Evolutionary conservation across 2,888 invertebrate genomes (phyloP), one percentile per base, ranked within the genome.

Genomic region (Petrolisthes manimaculis): DNA sequence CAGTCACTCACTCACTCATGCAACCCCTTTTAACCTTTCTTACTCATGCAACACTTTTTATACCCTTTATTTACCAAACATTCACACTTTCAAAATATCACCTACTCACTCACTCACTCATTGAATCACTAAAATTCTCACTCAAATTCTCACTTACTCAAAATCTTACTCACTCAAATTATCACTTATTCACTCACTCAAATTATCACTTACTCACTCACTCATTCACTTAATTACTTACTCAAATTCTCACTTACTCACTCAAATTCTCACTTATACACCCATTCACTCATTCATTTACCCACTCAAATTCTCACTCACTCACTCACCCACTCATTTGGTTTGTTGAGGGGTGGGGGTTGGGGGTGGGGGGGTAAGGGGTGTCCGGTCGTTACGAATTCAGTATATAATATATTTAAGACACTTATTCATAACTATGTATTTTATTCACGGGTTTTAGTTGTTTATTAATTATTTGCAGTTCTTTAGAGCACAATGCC

Each of bases 271-370:
- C n/a, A n/a, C 81, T 81, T 55, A 18, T 55, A 55, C 81, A 18
- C 75, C 67, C 83, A 61, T 67, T 67, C 83, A 61, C 83, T 83
- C 83, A 61, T 67, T 83, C 83, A 61, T 0, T 3, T 5, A 18
- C 71, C 3, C n/a, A 9, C 24, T 71, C 21, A n/a, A 18, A 5
- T 14, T 71, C n/a, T 21, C 18, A 18, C 71, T 8, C 6, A 21
- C 5, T 71, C 5, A 21, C 71, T 71, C 71, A 21, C n/a, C 1
- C n/a, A 21, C 67, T 18, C 67, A 37, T 37, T 37, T 37, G 37
- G 37, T 2, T 37, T 37, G 37, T 37, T 37, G 0, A 2, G 37
- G 37, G 37, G 37, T 37, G 37, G 37, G 37, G 37, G 37, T 0
- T 37, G 37, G 37, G 37, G 37, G 37, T 0, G 37, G 37, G 37